Evolutionary conservation across 1,140 invertebrate species (phyloP).

Genomic region (Geopemphigus sp.): DNA sequence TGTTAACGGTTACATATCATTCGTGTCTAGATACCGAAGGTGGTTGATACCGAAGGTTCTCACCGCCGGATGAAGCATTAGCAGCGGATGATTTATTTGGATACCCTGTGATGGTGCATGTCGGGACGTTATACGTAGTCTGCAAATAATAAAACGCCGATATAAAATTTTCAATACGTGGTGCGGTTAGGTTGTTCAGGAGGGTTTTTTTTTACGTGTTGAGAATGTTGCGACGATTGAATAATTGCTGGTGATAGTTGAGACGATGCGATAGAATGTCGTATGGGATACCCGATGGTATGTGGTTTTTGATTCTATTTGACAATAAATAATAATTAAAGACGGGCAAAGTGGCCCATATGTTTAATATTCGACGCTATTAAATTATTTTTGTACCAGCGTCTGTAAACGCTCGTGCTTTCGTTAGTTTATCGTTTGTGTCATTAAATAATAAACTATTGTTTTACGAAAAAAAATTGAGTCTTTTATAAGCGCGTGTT

Average conservation of each 20-base stretch:
- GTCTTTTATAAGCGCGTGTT: too few relatives aligned
- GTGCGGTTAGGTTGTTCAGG: too few relatives aligned
- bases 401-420: too few relatives aligned
- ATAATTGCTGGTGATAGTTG: background rate
- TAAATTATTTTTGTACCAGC: too few relatives aligned
- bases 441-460: too few relatives aligned
- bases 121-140: background rate
- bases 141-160: background rate
- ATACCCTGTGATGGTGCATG: background rate
- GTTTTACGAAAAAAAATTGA: too few relatives aligned
- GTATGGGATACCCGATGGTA: constrained; percentile 4
- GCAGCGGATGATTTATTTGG: constrained; percentile 5
- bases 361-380: too few relatives aligned
- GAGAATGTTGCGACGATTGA: constrained; percentile 15
- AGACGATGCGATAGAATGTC: background rate
- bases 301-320: constrained; percentile 13
- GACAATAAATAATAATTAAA: too few relatives aligned
- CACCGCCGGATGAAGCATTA: background rate
- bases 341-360: too few relatives aligned
- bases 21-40: constrained; percentile 7
- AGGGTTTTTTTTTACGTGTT: constrained; percentile 1
- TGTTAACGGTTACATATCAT: background rate
- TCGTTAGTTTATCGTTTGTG: too few relatives aligned
- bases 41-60: constrained; percentile 6
- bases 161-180: background rate